These are phyloP conservation scores for Trachelus iudaicus DNA, from an alignment of 2,888 invertebrate species.

Conservation along the genomic window DNA sequence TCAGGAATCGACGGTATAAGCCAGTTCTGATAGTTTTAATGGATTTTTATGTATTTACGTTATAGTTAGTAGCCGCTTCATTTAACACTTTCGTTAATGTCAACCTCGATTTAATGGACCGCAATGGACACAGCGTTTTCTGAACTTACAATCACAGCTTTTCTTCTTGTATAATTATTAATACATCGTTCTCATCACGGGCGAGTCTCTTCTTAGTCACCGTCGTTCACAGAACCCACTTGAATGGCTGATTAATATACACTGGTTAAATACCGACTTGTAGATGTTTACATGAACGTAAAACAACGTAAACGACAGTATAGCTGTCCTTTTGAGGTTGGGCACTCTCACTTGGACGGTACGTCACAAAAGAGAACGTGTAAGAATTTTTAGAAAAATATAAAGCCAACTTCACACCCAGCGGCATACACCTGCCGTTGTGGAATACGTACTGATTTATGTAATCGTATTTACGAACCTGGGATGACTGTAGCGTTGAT, in stretches of 20 bases:
- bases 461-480: no score
- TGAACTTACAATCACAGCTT: background rate
- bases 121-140: background rate
- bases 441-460: background rate
- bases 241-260: background rate
- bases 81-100: background rate
- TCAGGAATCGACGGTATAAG: background rate
- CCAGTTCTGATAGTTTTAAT: background rate
- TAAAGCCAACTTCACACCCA: background rate
- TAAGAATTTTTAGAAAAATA: background rate
- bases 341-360: background rate
- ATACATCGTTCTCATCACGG: background rate
- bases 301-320: background rate
- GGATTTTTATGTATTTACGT: background rate
- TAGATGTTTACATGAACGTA: background rate
- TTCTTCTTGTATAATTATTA: background rate
- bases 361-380: background rate
- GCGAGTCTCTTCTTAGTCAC: background rate
- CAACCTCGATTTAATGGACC: background rate
- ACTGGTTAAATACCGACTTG: background rate
- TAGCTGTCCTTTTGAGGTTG: background rate
- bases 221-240: background rate
- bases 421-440: background rate
- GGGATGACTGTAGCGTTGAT: background rate
- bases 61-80: background rate